These are phyloP conservation scores for Watsonalla binaria DNA, from an alignment of 2,888 invertebrate species.

Conservation along the genomic window DNA sequence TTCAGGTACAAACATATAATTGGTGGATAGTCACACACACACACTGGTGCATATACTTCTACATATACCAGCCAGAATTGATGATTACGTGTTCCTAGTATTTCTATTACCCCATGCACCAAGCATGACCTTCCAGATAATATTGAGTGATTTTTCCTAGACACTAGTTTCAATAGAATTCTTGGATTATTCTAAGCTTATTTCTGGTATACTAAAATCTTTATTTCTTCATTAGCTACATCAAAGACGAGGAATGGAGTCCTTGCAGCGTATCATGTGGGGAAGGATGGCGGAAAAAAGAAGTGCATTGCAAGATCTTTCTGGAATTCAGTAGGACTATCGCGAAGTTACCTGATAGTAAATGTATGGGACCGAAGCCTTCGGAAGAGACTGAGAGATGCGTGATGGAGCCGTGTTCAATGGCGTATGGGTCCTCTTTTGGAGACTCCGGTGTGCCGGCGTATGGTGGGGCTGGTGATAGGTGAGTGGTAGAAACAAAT, in stretches of 20 bases:
- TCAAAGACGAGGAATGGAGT: constrained; percentile 93
- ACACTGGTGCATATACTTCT: constrained; percentile 76
- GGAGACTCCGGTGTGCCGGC: constrained; percentile 68
- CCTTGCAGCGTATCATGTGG: constrained; percentile 95
- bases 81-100: constrained; percentile 41
- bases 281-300: constrained; percentile 89
- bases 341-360: constrained; percentile 90
- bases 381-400: constrained; percentile 89
- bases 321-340: constrained; percentile 94
- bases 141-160: constrained; percentile 15
- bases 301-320: constrained; percentile 96
- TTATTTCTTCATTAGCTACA: constrained; percentile 81
- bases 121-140: constrained; percentile 46
- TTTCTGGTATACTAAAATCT: not conserved
- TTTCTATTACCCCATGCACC: constrained; percentile 52
- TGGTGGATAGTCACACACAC: constrained; percentile 39
- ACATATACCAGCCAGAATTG: constrained; percentile 75
- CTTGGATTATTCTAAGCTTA: not conserved
- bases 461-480: constrained; percentile 52
- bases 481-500: constrained; percentile 40
- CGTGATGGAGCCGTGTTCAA: constrained; percentile 86
- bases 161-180: not conserved
- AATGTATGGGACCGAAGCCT: constrained; percentile 93
- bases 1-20: constrained; percentile 33
- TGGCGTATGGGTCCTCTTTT: constrained; percentile 79